Base-by-base conservation (phyloP, 2,113 vertebrate species). In the Chloropsis hardwickii region DNA sequence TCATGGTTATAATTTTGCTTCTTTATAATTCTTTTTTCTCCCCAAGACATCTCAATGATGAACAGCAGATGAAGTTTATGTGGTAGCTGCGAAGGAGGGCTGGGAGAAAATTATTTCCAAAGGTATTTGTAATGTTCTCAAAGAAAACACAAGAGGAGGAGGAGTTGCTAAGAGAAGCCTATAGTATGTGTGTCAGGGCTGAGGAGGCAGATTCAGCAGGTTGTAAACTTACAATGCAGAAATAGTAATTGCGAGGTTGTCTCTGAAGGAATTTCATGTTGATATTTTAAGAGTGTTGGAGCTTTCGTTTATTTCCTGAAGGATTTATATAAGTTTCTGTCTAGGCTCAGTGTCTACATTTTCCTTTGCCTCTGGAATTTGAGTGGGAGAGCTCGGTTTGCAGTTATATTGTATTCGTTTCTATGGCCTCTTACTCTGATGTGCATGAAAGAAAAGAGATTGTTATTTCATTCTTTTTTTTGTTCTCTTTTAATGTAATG, bases 361-460 rank as follows among this genome's bases (percentile, higher is more conserved):
- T 93, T 92, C 51, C 51, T 83, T 94, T 39, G 39, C 39, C 40
- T 73, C 72, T 93, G 88, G 94, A 95, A 95, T 97, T 65, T 90
- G 87, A 82, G 70, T 95, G 90, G 87, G 86, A 92, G 87, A 58
- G 78, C 67, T 87, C 66, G 23, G 35, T 82, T 89, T 80, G 89
- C 42, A 37, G 24, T 76, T 92, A 47, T 1, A 40, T 65, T 72
- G 10, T 65, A 61, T 83, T 88, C 17, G 3, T 77, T 97, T 95
- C 81, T 44, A 44, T n/a, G 74, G 78, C 58, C 29, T 81, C 39
- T 91, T 70, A 42, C 42, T 65, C 47, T 25, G 39, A 54, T 51
- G 54, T 78, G 58, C 50, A 45, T 29, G 35, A 53, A 51, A 83
- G 47, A 80, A 54, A 57, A 72, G n/a, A 85, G 57, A 20, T 69